A percentile compares a stretch with the other conserved stretches of the same genome.
phyloP scores from a whole-genome alignment of 2,113 vertebrate genomes.

The Leuciscus idus region DNA sequence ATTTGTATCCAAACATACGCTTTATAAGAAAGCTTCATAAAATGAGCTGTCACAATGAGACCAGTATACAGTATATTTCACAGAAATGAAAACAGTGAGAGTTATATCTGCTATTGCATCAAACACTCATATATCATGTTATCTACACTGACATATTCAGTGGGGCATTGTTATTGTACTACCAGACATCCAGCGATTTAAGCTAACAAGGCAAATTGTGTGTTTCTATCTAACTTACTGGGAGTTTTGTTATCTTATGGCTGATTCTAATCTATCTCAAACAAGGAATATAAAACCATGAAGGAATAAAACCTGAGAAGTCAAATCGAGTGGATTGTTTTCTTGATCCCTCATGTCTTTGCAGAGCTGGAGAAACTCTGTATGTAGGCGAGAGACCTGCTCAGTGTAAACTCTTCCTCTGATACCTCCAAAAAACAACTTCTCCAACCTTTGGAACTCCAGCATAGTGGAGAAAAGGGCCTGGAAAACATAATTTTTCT shows the following conservation, averaged over 20 bases:
- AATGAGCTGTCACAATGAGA: not conserved
- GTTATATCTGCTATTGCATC: not conserved
- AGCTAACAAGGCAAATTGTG: not conserved
- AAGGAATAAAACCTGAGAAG: constrained; percentile 64
- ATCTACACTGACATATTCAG: not conserved
- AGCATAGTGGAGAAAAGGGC: constrained; percentile 75
- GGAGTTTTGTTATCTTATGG: not conserved
- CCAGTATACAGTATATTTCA: no score
- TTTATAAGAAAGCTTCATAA: constrained; percentile 11
- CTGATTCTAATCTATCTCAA: not conserved
- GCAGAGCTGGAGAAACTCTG: constrained; percentile 74
- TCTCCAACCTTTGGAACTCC: constrained; percentile 84
- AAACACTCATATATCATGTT: not conserved
- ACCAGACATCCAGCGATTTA: not conserved
- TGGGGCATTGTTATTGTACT: not conserved
- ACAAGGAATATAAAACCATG: constrained; percentile 26
- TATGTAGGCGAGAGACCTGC: constrained; percentile 67
- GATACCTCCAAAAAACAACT: constrained; percentile 78
- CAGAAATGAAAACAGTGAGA: not conserved
- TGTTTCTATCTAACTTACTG: not conserved
- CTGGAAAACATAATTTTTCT: constrained; percentile 59
- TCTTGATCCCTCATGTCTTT: constrained; percentile 72
- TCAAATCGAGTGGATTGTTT: constrained; percentile 68
- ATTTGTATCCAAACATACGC: not conserved
- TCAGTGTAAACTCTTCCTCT: constrained; percentile 75